Base-by-base conservation (phyloP, 2,888 invertebrate species). In the Hypolimnas misippus region DNA sequence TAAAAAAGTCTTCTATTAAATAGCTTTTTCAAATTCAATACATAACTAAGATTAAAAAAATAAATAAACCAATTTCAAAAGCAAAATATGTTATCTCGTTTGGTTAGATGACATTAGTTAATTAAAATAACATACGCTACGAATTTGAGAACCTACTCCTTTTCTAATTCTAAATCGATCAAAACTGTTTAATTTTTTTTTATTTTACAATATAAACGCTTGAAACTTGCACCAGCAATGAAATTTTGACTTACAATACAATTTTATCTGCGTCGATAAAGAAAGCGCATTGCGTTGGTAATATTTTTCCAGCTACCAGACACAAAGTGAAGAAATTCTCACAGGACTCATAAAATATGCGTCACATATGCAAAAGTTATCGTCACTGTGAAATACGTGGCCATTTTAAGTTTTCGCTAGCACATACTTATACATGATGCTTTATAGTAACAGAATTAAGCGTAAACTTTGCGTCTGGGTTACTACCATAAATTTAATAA, bases 211-310 rank as follows among this genome's bases (percentile, higher is more conserved):
- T 17, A 1, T 42, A 42, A 17, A 42, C 16, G 35, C 35, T 50
- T 49, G 31, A 50, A 16, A 8, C n/a, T 54, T 61, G 49, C 14
- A 29, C 31, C 55, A 55, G n/a, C 35, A 29, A 10, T n/a, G 49
- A 50, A 50, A 40, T 56, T 58, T 54, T 33, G 53, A 63, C 52
- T 42, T 58, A 59, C 57, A 52, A 33, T 63, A 58, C 53, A 51
- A 56, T 53, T 63, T 40, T 63, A 57, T 49, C 57, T 46, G 19
- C 31, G 33, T 44, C 59, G 65, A 66, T 66, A 66, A 59, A 58
- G 56, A 53, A 65, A 49, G 55, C 63, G 49, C 53, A 59, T 10
- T 50, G 65, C 56, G 63, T 59, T 59, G 52, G 52, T 46, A 53
- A 62, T 66, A 63, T 66, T 59, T 66, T 66, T 53, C 52, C 21